Percentiles rank a stretch among this genome's conserved stretches.
phyloP scores from a whole-genome alignment of 2,113 vertebrate species.

The Kobus ellipsiprymnus region DNA sequence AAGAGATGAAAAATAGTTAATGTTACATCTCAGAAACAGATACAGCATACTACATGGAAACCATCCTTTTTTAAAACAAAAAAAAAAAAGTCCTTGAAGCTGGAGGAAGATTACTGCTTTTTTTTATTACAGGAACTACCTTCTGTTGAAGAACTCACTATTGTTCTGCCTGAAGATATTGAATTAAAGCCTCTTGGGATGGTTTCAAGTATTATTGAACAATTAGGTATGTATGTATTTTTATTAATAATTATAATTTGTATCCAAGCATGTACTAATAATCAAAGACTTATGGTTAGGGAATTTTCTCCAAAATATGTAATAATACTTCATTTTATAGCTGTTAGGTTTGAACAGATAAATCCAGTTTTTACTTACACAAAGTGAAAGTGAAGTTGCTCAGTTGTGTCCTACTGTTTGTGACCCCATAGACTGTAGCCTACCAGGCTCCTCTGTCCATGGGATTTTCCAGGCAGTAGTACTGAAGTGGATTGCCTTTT shows the following conservation, averaged over 20 bases:
- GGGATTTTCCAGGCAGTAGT: too few relatives aligned
- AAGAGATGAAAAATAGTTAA: neutral
- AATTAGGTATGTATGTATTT: constrained; percentile 83
- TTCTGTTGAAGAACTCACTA: constrained; percentile 84
- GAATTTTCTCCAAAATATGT: neutral
- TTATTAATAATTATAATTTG: neutral
- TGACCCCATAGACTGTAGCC: too few relatives aligned
- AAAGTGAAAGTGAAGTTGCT: too few relatives aligned
- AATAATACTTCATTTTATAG: neutral
- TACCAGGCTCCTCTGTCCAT: too few relatives aligned
- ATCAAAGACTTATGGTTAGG: neutral
- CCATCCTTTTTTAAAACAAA: neutral
- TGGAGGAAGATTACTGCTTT: constrained; percentile 17
- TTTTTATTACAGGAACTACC: constrained; percentile 84
- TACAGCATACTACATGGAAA: neutral
- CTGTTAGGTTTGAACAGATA: constrained; percentile 19
- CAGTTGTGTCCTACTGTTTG: too few relatives aligned
- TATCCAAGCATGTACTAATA: neutral
- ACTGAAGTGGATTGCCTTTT: too few relatives aligned
- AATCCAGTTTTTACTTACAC: neutral
- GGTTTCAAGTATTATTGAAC: constrained; percentile 88
- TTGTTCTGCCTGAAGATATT: constrained; percentile 85
- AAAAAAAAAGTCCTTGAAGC: neutral
- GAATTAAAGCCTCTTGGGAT: constrained; percentile 87
- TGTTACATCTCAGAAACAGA: neutral